Conservation (phyloP, 2,888 invertebrate genomes). For the Thereva unica region DNA sequence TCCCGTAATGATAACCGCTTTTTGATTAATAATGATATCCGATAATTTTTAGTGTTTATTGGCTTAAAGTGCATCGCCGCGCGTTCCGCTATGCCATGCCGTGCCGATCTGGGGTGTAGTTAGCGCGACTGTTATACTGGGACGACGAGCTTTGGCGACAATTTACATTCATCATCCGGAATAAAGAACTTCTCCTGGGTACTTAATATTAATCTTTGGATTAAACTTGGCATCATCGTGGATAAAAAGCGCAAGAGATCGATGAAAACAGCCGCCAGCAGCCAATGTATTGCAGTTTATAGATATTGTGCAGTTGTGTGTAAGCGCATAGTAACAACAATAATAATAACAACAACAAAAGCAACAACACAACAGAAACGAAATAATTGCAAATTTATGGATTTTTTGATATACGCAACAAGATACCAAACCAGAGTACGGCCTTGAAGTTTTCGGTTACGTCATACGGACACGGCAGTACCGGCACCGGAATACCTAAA, state of each 20-base stretch:
- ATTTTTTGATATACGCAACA: constrained; percentile 31
- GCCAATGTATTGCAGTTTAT: too few species aligned
- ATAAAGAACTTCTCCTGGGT: background rate
- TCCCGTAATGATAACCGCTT: constrained; percentile 11
- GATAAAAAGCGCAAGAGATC: too few species aligned
- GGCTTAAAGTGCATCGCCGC: constrained; percentile 11
- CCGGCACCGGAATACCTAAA: background rate
- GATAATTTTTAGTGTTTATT: constrained; percentile 3
- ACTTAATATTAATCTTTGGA: too few species aligned
- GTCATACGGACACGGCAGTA: constrained; percentile 18
- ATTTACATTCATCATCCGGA: constrained; percentile 18
- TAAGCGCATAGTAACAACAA: constrained; percentile 29
- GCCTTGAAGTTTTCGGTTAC: constrained; percentile 31
- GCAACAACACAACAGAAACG: too few species aligned
- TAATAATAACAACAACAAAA: constrained; percentile 3
- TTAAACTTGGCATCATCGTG: too few species aligned
- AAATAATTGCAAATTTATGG: constrained; percentile 29
- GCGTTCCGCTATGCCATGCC: constrained; percentile 18
- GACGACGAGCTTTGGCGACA: constrained; percentile 8
- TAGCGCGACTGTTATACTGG: background rate
- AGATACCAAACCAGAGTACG: constrained; percentile 31
- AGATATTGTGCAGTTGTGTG: background rate
- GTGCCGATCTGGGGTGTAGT: constrained; percentile 3
- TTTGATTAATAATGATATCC: constrained; percentile 25
- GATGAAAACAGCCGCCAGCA: too few species aligned